Evolutionary conservation across 2,797 vertebrate species (phyloP).

Genomic region (Hydrolagus colliei): DNA sequence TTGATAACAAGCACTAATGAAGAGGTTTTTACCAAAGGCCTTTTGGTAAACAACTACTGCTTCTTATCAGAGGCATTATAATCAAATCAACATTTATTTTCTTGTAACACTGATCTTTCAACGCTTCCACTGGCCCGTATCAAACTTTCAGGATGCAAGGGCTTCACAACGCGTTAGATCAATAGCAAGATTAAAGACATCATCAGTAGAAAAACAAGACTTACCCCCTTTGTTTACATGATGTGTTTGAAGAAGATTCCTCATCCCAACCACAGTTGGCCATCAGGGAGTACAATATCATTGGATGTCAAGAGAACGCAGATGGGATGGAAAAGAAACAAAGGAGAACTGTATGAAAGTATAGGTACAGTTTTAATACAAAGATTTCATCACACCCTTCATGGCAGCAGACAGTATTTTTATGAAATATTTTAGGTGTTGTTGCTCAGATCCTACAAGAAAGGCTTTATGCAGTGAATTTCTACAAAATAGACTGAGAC

Average conservation of each 20-base stretch:
- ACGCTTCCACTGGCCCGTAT: slow-evolving; percentile 45
- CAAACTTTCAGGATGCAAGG: slow-evolving; percentile 32
- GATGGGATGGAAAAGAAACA: slow-evolving; percentile 15
- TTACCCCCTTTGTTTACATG: slow-evolving; percentile 44
- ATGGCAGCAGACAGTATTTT: neutral
- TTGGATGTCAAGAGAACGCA: slow-evolving; percentile 28
- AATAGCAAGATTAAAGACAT: slow-evolving; percentile 35
- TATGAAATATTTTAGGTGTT: neutral
- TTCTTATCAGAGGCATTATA: slow-evolving; percentile 44
- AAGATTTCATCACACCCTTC: neutral
- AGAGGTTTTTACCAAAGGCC: slow-evolving; percentile 5
- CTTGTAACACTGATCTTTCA: slow-evolving; percentile 60
- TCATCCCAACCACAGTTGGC: slow-evolving; percentile 14
- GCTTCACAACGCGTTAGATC: slow-evolving; percentile 23
- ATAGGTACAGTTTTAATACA: neutral
- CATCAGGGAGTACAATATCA: slow-evolving; percentile 19
- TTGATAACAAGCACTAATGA: slow-evolving; percentile 21
- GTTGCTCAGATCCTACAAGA: neutral
- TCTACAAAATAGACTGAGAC: slow-evolving; percentile 30
- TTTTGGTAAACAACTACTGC: slow-evolving; percentile 29
- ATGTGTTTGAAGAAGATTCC: slow-evolving; percentile 18
- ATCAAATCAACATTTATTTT: slow-evolving; percentile 58
- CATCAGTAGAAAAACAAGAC: slow-evolving; percentile 36
- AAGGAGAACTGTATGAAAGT: neutral
- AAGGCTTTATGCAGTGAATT: neutral